Conservation (phyloP, 1,140 invertebrate genomes). For the Saccostrea cuccullata region DNA sequence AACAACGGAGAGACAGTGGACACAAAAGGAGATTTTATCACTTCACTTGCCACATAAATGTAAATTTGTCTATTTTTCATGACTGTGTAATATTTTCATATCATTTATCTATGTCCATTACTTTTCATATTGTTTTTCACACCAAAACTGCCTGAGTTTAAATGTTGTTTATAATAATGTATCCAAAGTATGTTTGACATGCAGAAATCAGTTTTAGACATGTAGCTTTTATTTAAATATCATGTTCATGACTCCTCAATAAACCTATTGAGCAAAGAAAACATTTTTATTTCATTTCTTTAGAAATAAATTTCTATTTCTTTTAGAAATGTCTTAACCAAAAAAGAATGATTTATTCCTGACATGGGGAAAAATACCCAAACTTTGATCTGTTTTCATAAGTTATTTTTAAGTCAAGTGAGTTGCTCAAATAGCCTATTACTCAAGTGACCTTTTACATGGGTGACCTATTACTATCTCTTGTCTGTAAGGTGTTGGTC, state of each 20-base stretch:
- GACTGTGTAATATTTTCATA: constrained; percentile 16
- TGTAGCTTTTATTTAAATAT: neutral
- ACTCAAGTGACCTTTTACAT: too few species aligned
- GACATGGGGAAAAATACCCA: too few species aligned
- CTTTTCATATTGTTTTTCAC: constrained; percentile 4
- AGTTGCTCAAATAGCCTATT: too few species aligned
- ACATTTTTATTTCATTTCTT: neutral
- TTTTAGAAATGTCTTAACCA: too few species aligned
- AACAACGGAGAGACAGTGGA: constrained; percentile 5
- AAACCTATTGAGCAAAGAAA: neutral
- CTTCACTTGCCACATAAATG: constrained; percentile 14
- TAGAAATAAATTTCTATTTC: too few species aligned
- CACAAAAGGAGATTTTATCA: constrained; percentile 7
- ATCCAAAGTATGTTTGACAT: constrained; percentile 3
- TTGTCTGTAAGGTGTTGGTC: too few species aligned
- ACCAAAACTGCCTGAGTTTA: constrained; percentile 1
- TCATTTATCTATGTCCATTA: constrained; percentile 20
- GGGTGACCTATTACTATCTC: too few species aligned
- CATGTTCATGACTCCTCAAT: constrained; percentile 1
- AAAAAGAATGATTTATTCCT: too few species aligned
- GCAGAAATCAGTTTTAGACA: neutral
- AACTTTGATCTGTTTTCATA: too few species aligned
- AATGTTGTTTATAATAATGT: constrained; percentile 4
- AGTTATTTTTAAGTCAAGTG: too few species aligned
- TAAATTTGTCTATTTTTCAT: neutral